These are phyloP conservation scores for Theretra japonica DNA, from an alignment of 2,888 invertebrate genomes.

Conservation along the genomic window DNA sequence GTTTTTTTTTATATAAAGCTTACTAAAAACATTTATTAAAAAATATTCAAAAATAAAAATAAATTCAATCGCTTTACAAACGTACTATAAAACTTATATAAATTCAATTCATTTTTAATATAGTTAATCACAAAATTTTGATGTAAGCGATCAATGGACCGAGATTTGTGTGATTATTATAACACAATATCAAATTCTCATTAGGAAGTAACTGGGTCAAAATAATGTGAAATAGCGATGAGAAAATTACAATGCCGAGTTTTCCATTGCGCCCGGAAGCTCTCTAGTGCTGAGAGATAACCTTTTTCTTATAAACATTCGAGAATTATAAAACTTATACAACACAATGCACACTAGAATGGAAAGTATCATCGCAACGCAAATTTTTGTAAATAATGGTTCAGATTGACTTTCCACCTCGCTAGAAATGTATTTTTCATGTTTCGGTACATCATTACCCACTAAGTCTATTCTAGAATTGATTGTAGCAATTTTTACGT, in stretches of 20 bases:
- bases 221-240: slow-evolving; percentile 39
- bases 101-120: too few relatives aligned
- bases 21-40: too few relatives aligned
- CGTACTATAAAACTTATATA: too few relatives aligned
- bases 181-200: too few relatives aligned
- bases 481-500: slow-evolving; percentile 40
- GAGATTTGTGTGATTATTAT: too few relatives aligned
- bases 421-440: slow-evolving; percentile 32
- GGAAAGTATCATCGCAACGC: slow-evolving; percentile 51
- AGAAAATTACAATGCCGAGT: slow-evolving; percentile 50
- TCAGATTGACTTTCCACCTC: slow-evolving; percentile 29
- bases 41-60: too few relatives aligned
- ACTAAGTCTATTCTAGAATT: slow-evolving; percentile 35
- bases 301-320: slow-evolving; percentile 45
- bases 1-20: too few relatives aligned
- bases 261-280: slow-evolving; percentile 55
- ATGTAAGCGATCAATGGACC: too few relatives aligned
- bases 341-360: slow-evolving; percentile 53
- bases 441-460: slow-evolving; percentile 21
- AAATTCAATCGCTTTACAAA: too few relatives aligned
- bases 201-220: slow-evolving; percentile 24
- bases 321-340: slow-evolving; percentile 54
- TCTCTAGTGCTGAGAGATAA: slow-evolving; percentile 54
- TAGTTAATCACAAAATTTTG: too few relatives aligned
- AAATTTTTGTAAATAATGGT: slow-evolving; percentile 48